Evolutionary conservation across 2,888 invertebrate species (phyloP).

Genomic region (Dryobotodes eremita): DNA sequence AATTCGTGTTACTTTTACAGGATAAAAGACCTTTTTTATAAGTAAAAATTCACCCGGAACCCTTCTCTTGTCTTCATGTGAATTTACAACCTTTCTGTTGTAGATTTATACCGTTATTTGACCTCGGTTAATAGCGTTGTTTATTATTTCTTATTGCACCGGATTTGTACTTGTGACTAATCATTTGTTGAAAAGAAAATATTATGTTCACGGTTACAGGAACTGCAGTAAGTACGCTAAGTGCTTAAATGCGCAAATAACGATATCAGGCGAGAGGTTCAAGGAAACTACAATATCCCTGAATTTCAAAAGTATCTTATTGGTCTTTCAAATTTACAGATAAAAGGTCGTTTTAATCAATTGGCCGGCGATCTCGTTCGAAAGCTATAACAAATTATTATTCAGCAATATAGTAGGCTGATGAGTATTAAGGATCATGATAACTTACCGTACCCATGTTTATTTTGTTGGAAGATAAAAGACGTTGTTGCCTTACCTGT

Average conservation of each 20-base stretch:
- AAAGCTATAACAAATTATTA: not conserved
- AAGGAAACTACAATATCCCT: not conserved
- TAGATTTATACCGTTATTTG: slow-evolving; percentile 31
- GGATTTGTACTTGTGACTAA: slow-evolving; percentile 43
- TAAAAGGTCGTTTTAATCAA: not conserved
- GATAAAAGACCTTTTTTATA: slow-evolving; percentile 15
- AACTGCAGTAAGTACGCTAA: not conserved
- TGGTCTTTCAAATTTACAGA: not conserved
- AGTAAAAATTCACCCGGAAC: slow-evolving; percentile 56
- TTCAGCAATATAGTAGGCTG: too few species aligned
- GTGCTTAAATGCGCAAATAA: not conserved
- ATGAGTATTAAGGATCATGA: not conserved
- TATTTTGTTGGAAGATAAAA: not conserved
- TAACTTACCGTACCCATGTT: slow-evolving; percentile 1
- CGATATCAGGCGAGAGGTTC: not conserved
- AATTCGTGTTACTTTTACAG: slow-evolving; percentile 1
- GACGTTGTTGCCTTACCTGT: slow-evolving; percentile 39
- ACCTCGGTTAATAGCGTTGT: slow-evolving; percentile 42
- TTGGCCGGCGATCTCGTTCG: not conserved
- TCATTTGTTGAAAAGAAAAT: slow-evolving; percentile 18
- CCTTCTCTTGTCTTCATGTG: slow-evolving; percentile 39
- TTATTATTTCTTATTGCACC: slow-evolving; percentile 24
- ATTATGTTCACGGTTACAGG: not conserved
- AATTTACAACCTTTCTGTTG: slow-evolving; percentile 40
- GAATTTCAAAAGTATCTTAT: not conserved